A percentile compares a stretch with the other conserved stretches of the same genome.
phyloP scores from a whole-genome alignment of 2,888 invertebrate genomes.

The Mongoloraphidia duomilia region DNA sequence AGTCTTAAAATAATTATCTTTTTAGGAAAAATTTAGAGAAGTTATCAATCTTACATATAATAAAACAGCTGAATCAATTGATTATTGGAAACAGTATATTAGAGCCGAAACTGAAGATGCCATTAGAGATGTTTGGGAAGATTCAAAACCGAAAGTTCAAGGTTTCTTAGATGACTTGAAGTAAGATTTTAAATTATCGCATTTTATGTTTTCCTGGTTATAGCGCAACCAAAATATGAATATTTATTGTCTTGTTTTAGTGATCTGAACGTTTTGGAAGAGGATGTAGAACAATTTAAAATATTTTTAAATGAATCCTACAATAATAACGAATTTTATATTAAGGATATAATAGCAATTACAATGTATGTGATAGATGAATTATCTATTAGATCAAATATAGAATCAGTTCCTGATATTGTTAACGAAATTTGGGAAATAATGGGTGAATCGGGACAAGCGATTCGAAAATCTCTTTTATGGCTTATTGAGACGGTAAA shows the following conservation, averaged over 20 bases:
- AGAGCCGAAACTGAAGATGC: conserved; percentile 56
- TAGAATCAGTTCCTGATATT: conserved; percentile 65
- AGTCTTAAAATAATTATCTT: conserved; percentile 1
- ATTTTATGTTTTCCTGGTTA: no score
- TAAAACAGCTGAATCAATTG: conserved; percentile 35
- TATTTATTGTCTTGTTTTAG: conserved; percentile 22
- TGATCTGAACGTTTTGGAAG: conserved; percentile 53
- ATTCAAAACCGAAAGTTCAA: conserved; percentile 54
- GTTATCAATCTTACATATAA: conserved; percentile 33
- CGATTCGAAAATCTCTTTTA: conserved; percentile 57
- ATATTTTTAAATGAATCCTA: conserved; percentile 62
- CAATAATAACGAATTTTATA: conserved; percentile 68
- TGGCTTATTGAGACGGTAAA: conserved; percentile 55
- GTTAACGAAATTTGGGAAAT: conserved; percentile 72
- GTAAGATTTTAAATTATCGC: conserved; percentile 24
- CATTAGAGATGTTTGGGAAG: conserved; percentile 55
- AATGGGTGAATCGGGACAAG: conserved; percentile 72
- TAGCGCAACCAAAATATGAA: no score
- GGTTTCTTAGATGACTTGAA: conserved; percentile 57
- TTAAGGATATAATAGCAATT: conserved; percentile 59
- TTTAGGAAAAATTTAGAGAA: conserved; percentile 30
- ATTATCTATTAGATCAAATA: conserved; percentile 58
- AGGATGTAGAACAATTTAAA: conserved; percentile 55
- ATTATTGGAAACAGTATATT: conserved; percentile 50
- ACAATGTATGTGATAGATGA: conserved; percentile 60